Conservation (phyloP, 2,113 vertebrate species). For the Felis chaus region DNA sequence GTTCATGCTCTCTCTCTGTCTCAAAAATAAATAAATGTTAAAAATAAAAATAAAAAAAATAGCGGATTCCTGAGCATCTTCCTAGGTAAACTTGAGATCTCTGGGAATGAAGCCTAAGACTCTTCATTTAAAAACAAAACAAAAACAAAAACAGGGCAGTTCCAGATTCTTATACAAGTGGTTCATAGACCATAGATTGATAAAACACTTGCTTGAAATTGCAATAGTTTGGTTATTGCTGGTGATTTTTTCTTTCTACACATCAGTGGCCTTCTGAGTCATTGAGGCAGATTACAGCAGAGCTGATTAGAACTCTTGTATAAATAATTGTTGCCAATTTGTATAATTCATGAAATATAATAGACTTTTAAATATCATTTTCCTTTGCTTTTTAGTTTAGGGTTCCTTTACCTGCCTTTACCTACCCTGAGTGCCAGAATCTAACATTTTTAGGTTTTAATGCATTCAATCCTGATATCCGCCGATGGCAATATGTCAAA, state of each 20-base stretch:
- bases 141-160: neutral
- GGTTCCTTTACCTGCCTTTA: neutral
- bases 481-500: neutral
- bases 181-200: neutral
- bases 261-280: neutral
- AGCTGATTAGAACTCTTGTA: neutral
- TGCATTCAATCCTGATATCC: neutral
- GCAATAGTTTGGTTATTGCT: neutral
- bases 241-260: neutral
- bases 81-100: neutral
- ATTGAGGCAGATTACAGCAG: neutral
- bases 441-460: neutral
- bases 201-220: neutral
- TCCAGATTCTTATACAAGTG: neutral
- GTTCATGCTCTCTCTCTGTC: too few species aligned
- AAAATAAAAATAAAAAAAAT: too few species aligned
- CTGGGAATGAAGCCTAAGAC: neutral
- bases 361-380: neutral
- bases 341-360: neutral
- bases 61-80: neutral
- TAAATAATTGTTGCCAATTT: neutral
- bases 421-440: neutral
- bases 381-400: neutral
- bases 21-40: too few species aligned
- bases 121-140: neutral